Evolutionary conservation across 1,140 invertebrate genomes (phyloP).

Genomic region (Leguminivora glycinivorella): DNA sequence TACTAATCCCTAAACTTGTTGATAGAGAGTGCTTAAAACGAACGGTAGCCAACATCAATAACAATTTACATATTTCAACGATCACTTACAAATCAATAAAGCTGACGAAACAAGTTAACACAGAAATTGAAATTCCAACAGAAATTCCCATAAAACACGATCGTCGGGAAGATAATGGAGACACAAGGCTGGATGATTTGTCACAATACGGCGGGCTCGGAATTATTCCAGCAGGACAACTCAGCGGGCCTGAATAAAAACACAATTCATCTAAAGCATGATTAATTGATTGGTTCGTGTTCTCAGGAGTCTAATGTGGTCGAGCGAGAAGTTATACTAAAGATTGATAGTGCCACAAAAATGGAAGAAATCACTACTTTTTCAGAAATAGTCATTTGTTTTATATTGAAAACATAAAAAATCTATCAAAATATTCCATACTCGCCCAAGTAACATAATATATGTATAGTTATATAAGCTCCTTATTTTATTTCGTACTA

Average conservation of each 20-base stretch:
- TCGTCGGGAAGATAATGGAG: conserved; percentile 18
- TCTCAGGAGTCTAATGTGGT: conserved; percentile 16
- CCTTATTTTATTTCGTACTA: no score
- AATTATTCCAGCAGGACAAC: conserved; percentile 15
- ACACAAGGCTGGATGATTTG: conserved; percentile 15
- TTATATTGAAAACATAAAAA: no score
- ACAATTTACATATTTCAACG: conserved; percentile 16
- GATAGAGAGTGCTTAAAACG: background rate
- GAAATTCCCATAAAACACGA: conserved; percentile 26
- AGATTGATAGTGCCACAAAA: background rate
- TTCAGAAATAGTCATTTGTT: background rate
- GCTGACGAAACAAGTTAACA: conserved; percentile 19
- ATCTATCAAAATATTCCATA: no score
- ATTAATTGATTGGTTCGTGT: conserved; percentile 23
- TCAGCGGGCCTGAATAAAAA: conserved; percentile 16
- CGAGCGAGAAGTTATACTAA: conserved; percentile 2
- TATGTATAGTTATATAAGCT: no score
- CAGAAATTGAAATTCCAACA: conserved; percentile 6
- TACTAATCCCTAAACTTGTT: conserved; percentile 10
- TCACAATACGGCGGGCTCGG: conserved; percentile 21
- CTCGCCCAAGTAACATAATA: no score
- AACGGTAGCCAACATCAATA: background rate
- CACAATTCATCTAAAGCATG: conserved; percentile 23
- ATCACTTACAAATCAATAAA: conserved; percentile 26
- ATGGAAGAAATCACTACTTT: background rate